These are phyloP conservation scores for Sebastes jordani DNA, from an alignment of 2,797 vertebrate genomes.

Conservation along the genomic window DNA sequence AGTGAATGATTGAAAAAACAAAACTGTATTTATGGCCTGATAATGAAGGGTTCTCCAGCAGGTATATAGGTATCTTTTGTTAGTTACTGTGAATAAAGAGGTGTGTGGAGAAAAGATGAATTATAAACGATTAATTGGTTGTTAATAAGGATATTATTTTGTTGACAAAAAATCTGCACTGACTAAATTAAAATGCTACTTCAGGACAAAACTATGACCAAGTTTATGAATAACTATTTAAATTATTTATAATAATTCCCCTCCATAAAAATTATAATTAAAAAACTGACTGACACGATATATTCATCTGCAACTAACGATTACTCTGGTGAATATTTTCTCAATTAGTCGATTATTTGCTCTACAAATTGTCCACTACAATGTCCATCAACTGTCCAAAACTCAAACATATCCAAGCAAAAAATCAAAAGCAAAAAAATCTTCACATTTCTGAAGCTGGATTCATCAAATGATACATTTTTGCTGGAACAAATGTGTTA, in stretches of 20 bases:
- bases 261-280: background rate
- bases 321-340: background rate
- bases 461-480: background rate
- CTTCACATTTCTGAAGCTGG: background rate
- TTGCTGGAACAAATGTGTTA: background rate
- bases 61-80: background rate
- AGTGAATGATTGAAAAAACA: background rate
- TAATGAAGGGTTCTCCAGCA: background rate
- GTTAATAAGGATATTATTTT: background rate
- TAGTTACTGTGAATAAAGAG: background rate
- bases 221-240: too few species aligned
- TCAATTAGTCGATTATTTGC: background rate
- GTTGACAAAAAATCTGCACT: background rate
- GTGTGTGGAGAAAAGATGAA: background rate
- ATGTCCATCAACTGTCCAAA: background rate
- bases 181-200: background rate
- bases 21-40: background rate
- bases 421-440: too few species aligned
- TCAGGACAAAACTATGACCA: too few species aligned
- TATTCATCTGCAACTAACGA: background rate
- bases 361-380: too few species aligned
- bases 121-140: background rate
- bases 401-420: background rate
- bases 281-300: background rate
- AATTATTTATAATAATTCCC: background rate